These are phyloP conservation scores for Crotalus tigris DNA, from an alignment of 2,113 vertebrate genomes.

Conservation along the genomic window DNA sequence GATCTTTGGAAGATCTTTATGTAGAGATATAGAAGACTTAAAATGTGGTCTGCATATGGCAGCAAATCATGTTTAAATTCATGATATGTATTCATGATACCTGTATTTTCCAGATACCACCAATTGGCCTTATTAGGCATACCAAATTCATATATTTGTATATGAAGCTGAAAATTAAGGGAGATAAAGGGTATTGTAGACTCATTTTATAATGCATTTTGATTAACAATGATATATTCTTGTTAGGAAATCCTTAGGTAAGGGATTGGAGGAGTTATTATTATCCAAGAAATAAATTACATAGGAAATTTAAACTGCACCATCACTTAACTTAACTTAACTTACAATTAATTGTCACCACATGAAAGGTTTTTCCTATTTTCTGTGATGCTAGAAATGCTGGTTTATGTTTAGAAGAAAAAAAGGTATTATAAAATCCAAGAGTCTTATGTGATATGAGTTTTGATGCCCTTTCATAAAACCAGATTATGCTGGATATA, in stretches of 20 bases:
- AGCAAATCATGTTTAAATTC: not conserved
- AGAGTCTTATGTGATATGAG: not conserved
- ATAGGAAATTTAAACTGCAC: not conserved
- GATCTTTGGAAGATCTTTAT: not conserved
- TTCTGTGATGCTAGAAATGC: not conserved
- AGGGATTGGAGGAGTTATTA: not conserved
- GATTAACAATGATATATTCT: not conserved
- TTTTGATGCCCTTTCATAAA: not conserved
- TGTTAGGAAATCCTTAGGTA: not conserved
- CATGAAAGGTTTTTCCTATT: not conserved
- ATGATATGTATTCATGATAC: not conserved
- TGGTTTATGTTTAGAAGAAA: not conserved
- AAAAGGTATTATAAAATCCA: not conserved
- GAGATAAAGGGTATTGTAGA: not conserved
- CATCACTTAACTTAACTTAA: not conserved
- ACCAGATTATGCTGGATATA: not conserved
- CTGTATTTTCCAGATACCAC: not conserved
- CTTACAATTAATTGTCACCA: not conserved
- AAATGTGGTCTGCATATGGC: not conserved
- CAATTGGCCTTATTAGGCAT: not conserved
- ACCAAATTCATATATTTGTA: not conserved
- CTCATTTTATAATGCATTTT: not conserved
- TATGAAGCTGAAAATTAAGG: not conserved
- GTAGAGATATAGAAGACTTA: not conserved
- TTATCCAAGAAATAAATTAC: not conserved